Evolutionary conservation across 2,113 vertebrate species (phyloP), one percentile per base, ranked within the genome.

Genomic region (Cinclus mexicanus): DNA sequence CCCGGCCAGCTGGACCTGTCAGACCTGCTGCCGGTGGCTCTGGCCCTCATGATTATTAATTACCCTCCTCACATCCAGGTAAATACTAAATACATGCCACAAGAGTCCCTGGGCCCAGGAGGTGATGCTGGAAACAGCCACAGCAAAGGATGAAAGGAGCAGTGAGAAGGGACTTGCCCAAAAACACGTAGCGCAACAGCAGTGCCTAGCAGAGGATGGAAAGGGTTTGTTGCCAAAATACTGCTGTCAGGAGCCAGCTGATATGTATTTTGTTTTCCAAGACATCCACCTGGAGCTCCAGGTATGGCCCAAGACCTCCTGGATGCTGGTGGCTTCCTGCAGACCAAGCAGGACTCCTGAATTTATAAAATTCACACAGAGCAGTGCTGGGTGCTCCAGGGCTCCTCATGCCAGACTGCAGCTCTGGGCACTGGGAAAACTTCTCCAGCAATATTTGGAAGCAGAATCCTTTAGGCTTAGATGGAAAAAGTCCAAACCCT

Each of bases 71-170:
- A 18, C 47, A 44, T 46, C n/a, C 89, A n/a, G 39, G 23, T 90
- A 95, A 95, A 94, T 52, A 94, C 92, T 92, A 95, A 95, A 94
- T 49, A 95, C 92, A 78, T 2, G 37, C 35, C 77, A 10, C 14
- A 2, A 11, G 84, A 94, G 57, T 53, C 60, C 81, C 49, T 6
- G 59, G 67, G 83, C 41, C 47, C 7, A 35, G 83, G 49, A 89
- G 41, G 31, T 37, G 93, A 93, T 75, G 16, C 74, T 78, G 90
- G 50, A 9, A 79, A 35, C 10, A 90, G 78, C 67, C 94, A 39
- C 87, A 85, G 86, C 72, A 39, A 47, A 83, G 82, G 87, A 83
- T 80, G 77, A 92, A 95, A 96, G 87, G 63, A 80, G 90, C 59
- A 33, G 8, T 8, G 90, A 75, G 84, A 41, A 68, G 52, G 3